Evolutionary conservation across 2,113 vertebrate genomes (phyloP).

Genomic region (Poecilia latipinna): DNA sequence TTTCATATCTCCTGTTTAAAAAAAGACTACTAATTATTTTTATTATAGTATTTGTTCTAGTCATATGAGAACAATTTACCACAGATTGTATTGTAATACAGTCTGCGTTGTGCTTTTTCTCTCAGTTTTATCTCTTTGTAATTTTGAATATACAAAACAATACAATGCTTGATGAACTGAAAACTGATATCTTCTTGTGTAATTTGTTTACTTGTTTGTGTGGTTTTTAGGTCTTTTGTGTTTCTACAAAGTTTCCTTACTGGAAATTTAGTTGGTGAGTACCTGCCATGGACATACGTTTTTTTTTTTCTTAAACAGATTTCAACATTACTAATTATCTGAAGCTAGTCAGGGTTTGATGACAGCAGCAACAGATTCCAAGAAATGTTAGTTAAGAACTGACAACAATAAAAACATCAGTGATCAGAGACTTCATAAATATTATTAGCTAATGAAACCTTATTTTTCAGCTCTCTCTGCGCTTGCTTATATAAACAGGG

Average conservation of each 20-base stretch:
- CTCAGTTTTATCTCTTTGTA: neutral
- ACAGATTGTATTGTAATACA: neutral
- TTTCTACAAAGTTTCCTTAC: conserved; percentile 9
- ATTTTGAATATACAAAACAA: neutral
- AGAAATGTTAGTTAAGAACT: neutral
- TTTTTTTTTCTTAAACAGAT: neutral
- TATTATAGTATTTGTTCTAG: neutral
- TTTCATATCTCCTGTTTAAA: neutral
- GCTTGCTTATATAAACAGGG: too few species aligned
- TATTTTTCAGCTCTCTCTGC: too few species aligned
- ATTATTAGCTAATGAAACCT: neutral
- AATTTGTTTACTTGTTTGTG: neutral
- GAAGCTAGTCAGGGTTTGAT: neutral
- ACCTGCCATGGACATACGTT: accelerated
- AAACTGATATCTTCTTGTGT: accelerated
- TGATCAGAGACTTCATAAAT: neutral
- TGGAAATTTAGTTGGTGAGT: conserved; percentile 58
- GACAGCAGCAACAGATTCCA: neutral
- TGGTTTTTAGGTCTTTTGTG: conserved; percentile 32
- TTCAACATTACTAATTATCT: neutral
- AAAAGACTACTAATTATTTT: neutral
- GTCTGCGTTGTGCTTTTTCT: neutral
- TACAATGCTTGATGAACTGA: neutral
- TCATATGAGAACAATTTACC: neutral
- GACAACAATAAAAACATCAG: neutral